These are phyloP conservation scores for Pycnomerus fuliginosus DNA, from an alignment of 2,888 invertebrate genomes.

Conservation along the genomic window DNA sequence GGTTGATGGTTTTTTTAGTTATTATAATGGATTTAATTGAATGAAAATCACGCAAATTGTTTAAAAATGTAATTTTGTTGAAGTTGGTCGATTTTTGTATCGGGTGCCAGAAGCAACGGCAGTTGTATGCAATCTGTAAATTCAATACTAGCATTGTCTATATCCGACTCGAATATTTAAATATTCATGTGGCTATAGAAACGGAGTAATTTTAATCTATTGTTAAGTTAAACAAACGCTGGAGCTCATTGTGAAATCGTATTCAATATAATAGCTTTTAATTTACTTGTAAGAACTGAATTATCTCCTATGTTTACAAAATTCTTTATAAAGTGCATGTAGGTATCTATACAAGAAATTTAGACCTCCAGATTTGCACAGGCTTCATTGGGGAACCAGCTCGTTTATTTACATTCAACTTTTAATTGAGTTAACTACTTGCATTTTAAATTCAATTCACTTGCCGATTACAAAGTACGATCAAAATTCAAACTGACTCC, in stretches of 20 bases:
- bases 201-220: slow-evolving; percentile 54
- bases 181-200: slow-evolving; percentile 53
- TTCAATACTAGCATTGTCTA: slow-evolving; percentile 51
- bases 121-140: slow-evolving; percentile 43
- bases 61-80: too few species aligned
- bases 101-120: slow-evolving; percentile 25
- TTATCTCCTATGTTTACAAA: slow-evolving; percentile 32
- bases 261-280: slow-evolving; percentile 55
- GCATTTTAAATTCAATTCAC: slow-evolving; percentile 33
- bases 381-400: slow-evolving; percentile 6
- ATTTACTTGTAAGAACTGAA: slow-evolving; percentile 52
- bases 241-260: slow-evolving; percentile 51
- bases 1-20: too few species aligned
- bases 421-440: slow-evolving; percentile 38
- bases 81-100: slow-evolving; percentile 37
- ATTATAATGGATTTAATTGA: too few species aligned
- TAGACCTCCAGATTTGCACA: slow-evolving; percentile 14
- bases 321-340: slow-evolving; percentile 23
- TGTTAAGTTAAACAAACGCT: slow-evolving; percentile 54
- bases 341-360: slow-evolving; percentile 17
- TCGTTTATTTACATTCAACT: slow-evolving; percentile 38
- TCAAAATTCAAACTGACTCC: neutral
- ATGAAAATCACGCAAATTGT: too few species aligned
- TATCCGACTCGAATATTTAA: slow-evolving; percentile 50
- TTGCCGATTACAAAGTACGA: slow-evolving; percentile 7